phyloP scores from a whole-genome alignment of 2,797 vertebrate genomes.

The Rhabdophis nuchalis region DNA sequence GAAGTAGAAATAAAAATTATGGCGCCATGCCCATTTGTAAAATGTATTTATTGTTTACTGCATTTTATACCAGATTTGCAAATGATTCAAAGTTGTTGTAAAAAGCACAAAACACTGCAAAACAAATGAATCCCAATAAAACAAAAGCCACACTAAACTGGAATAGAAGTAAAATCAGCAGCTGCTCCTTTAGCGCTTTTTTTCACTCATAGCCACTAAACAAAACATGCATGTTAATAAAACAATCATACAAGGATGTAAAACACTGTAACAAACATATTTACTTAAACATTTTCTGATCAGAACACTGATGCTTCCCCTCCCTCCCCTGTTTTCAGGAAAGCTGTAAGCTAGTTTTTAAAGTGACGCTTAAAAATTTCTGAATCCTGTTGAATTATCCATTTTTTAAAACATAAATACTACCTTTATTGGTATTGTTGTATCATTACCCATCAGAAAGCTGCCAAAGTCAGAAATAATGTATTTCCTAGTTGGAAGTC shows the following conservation, averaged over 20 bases:
- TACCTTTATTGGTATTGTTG: neutral
- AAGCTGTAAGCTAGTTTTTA: neutral
- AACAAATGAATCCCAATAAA: neutral
- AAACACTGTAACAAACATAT: neutral
- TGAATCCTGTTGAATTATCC: neutral
- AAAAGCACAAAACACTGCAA: neutral
- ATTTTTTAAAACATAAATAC: neutral
- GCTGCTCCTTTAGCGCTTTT: neutral
- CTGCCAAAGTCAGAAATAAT: neutral
- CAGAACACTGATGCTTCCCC: neutral
- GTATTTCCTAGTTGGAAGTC: neutral
- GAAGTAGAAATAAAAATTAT: neutral
- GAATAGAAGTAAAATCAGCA: neutral
- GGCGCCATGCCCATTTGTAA: neutral
- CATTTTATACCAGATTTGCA: neutral
- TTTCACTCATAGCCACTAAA: neutral
- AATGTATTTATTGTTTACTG: neutral
- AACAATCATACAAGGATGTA: neutral
- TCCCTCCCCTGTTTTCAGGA: neutral
- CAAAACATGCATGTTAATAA: neutral
- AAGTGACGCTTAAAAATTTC: neutral
- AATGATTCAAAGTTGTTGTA: neutral
- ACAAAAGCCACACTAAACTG: neutral
- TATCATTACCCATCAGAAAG: neutral
- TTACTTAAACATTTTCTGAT: neutral